A percentile compares a stretch with the other conserved stretches of the same genome.
phyloP scores from a whole-genome alignment of 2,888 invertebrate genomes.

The Arctia plantaginis region DNA sequence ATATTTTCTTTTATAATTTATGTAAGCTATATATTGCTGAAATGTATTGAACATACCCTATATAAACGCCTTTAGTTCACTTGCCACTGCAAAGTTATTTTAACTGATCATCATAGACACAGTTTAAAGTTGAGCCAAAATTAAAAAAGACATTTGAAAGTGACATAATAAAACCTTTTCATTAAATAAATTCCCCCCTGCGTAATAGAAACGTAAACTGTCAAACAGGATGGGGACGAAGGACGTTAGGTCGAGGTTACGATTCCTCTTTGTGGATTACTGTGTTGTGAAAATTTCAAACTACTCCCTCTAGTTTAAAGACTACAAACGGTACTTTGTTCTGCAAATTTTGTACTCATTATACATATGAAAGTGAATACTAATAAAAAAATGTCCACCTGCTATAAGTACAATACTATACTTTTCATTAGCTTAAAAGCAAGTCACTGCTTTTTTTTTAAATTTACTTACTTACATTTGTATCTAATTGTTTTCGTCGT shows the following conservation, averaged over 20 bases:
- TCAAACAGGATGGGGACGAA: background rate
- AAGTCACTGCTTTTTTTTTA: background rate
- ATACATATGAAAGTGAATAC: background rate
- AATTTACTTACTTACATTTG: background rate
- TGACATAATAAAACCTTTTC: background rate
- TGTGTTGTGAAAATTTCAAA: background rate
- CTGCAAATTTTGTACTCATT: background rate
- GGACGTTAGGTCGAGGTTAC: background rate
- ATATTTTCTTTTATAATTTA: too few species aligned
- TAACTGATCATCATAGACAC: background rate
- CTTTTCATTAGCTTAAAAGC: background rate
- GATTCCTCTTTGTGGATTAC: background rate
- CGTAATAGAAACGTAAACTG: background rate
- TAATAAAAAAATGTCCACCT: background rate
- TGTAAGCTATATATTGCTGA: too few species aligned
- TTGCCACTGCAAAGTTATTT: background rate
- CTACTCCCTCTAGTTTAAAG: background rate
- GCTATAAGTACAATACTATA: background rate
- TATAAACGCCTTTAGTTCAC: background rate
- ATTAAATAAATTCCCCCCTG: background rate
- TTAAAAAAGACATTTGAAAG: background rate
- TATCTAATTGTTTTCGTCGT: background rate
- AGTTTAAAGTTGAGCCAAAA: background rate
- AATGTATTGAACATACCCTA: background rate
- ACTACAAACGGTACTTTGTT: background rate